Conservation (phyloP, 2,113 vertebrate species). For the Periophthalmus modestus region DNA sequence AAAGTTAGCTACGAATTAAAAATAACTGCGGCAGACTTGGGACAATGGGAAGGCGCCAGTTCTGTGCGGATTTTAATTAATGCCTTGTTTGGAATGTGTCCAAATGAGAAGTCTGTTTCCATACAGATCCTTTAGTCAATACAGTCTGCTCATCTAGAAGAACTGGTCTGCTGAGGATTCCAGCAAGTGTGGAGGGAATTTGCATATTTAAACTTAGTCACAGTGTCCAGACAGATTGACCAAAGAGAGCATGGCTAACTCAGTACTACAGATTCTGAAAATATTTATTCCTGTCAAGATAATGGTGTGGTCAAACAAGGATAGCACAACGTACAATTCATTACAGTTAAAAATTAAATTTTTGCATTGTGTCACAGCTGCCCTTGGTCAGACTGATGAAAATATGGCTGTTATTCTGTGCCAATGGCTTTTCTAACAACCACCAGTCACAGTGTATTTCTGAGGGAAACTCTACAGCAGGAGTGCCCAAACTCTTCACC, state of each 20-base stretch:
- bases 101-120: slow-evolving; percentile 12
- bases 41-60: background rate
- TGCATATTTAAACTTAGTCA: background rate
- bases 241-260: background rate
- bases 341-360: no score
- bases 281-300: background rate
- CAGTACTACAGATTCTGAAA: background rate
- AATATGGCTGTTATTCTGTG: background rate
- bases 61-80: slow-evolving; percentile 1
- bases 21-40: slow-evolving; percentile 1
- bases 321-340: no score
- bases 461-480: no score
- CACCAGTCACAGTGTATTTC: no score
- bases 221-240: slow-evolving; percentile 1
- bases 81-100: slow-evolving; percentile 2
- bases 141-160: background rate
- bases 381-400: no score
- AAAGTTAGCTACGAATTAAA: background rate
- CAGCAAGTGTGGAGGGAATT: background rate
- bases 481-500: no score
- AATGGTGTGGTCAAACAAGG: background rate
- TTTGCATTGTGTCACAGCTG: no score
- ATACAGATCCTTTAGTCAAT: background rate
- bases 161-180: background rate
- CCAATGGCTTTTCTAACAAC: no score